A percentile compares a stretch with the other conserved stretches of the same genome.
Conservation (phyloP, 2,113 vertebrate genomes). For the Spilogale gracilis region DNA sequence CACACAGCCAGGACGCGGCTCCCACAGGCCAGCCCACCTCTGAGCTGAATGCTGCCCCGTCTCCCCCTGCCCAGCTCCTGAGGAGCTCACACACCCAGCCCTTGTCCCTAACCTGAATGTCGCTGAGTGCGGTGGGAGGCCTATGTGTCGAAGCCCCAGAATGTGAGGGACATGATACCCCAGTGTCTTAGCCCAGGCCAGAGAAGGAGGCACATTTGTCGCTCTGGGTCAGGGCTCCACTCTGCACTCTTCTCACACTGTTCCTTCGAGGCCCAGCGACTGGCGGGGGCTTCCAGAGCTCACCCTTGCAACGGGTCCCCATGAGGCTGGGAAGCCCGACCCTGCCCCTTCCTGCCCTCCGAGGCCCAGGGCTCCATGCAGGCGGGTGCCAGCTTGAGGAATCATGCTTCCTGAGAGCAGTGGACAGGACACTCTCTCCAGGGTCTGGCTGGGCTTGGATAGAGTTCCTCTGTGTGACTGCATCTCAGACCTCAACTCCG, state of each 20-base stretch:
- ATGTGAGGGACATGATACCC: background rate
- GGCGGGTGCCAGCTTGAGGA: background rate
- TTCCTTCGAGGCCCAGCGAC: background rate
- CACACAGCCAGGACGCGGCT: background rate
- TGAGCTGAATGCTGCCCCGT: background rate
- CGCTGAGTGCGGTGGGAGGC: background rate
- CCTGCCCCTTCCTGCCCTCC: background rate
- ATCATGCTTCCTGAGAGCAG: background rate
- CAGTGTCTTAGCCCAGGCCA: background rate
- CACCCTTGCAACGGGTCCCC: background rate
- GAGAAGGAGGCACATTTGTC: background rate
- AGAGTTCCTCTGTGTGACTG: rapidly evolving
- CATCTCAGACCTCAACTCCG: background rate
- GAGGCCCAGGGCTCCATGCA: background rate
- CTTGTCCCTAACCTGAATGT: too few species aligned
- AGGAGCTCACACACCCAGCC: background rate
- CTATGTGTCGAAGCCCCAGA: background rate
- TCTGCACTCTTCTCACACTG: background rate
- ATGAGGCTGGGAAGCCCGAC: background rate
- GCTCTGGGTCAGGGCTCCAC: background rate
- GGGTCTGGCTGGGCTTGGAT: background rate
- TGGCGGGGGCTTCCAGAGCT: background rate
- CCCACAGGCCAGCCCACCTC: background rate
- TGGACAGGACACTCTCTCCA: background rate
- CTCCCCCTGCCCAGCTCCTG: background rate